These are phyloP conservation scores for Pangasianodon hypophthalmus DNA, from an alignment of 2,113 vertebrate species.

Conservation along the genomic window DNA sequence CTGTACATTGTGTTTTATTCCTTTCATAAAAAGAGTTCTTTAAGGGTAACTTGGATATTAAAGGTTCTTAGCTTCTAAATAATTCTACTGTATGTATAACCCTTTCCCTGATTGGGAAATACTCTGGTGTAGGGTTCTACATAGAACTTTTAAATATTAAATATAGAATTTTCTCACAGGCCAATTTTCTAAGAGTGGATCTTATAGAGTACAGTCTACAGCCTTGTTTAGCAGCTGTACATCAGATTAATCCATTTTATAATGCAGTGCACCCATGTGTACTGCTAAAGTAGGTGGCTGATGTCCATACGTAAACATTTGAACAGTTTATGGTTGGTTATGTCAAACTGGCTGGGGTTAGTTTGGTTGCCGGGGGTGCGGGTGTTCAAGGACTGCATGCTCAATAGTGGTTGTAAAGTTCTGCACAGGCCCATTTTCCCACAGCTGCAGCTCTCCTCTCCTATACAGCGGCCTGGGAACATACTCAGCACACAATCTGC, in stretches of 20 bases:
- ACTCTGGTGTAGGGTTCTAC: not conserved
- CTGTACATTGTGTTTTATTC: not conserved
- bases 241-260: not conserved
- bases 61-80: not conserved
- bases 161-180: not conserved
- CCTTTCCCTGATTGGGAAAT: not conserved
- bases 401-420: constrained; percentile 48
- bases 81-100: not conserved
- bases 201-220: not conserved
- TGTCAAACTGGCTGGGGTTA: constrained; percentile 36
- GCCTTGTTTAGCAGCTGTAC: not conserved
- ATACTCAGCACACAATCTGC: constrained; percentile 25
- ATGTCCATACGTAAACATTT: constrained; percentile 46
- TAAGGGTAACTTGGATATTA: not conserved
- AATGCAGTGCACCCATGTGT: not conserved
- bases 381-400: constrained; percentile 30
- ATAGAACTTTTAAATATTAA: not conserved
- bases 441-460: constrained; percentile 37
- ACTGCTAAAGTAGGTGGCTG: not conserved
- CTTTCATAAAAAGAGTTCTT: not conserved
- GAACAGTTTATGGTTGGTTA: constrained; percentile 44
- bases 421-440: constrained; percentile 27
- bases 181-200: not conserved
- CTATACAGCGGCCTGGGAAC: constrained; percentile 33
- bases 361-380: constrained; percentile 28